Base-by-base conservation (phyloP, 1,140 invertebrate species). In the Heliconius nattereri region DNA sequence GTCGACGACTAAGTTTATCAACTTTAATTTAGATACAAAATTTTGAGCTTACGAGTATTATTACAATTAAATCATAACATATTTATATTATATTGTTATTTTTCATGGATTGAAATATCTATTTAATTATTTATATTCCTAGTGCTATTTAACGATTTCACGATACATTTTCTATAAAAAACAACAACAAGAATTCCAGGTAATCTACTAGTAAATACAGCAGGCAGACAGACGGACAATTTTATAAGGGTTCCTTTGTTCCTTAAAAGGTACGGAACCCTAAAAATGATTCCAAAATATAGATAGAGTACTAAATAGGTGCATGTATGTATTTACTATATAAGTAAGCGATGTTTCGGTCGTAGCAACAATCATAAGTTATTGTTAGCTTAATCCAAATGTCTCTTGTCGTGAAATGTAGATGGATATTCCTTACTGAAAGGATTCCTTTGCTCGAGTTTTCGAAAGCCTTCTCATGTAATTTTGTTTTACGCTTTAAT, bases 381-480 rank as follows among this genome's bases (percentile, higher is more conserved):
- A 73, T 40, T 37, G 71, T 78, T 52, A 45, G 40, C 35, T 72
- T 78, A 32, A 72, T 73, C 76, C 29, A 71, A 49, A 37, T n/a
- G n/a, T 70, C 26, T 49, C 45, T 66, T 66, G 32, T 37, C 29
- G 76, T 54, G 71, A 73, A 73, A 66, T 16, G 60, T 66, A 66
- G 60, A 29, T 66, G 60, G 60, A 66, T 66, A 66, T 11, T 66
- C 26, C 60, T 66, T 66, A 29, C 60, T 57, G n/a, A 57, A 57
- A 60, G 71, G 71, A 73, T 73, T 72, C 71, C 26, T 78, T 78
- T 78, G 35, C 72, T 19, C 29, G 71, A 80, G 76, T 73, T 81
- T 79, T 76, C 81, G 84, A 86, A 85, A 87, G 85, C 85, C 86
- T 89, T 87, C 81, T 85, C 82, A 77, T 87, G 87, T 89, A 85